phyloP scores from a whole-genome alignment of 2,113 vertebrate species.

The Semnornis frantzii region DNA sequence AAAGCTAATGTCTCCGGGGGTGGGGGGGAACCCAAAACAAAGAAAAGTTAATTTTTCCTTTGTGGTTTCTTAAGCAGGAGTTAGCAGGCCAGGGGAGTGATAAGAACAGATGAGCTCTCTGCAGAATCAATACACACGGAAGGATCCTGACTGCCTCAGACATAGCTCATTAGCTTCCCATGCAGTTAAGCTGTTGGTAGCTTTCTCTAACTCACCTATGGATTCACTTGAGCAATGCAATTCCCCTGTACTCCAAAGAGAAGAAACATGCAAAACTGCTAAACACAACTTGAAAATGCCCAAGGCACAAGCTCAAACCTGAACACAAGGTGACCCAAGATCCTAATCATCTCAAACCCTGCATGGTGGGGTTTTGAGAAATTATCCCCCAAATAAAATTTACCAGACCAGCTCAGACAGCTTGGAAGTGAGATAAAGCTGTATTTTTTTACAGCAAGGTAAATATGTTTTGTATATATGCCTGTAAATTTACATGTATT shows the following conservation, averaged over 20 bases:
- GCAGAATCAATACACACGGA: neutral
- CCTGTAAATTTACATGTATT: too few relatives aligned
- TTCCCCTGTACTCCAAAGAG: neutral
- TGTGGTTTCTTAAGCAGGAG: neutral
- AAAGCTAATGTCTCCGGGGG: neutral
- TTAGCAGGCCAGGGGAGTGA: neutral
- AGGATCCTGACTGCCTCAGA: neutral
- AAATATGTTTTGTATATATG: too few relatives aligned
- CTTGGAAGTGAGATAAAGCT: too few relatives aligned
- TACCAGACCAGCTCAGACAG: too few relatives aligned
- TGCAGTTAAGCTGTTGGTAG: neutral
- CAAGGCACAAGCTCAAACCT: neutral
- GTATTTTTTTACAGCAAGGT: too few relatives aligned
- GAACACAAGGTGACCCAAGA: neutral
- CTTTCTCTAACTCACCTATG: neutral
- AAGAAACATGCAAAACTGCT: neutral
- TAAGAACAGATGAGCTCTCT: neutral
- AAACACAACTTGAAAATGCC: neutral
- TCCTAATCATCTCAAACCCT: neutral
- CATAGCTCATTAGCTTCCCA: neutral
- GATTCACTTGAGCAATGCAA: neutral
- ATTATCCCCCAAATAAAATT: too few relatives aligned
- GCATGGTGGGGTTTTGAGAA: too few relatives aligned
- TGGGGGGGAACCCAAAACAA: rapidly evolving
- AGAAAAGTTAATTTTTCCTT: neutral